Percentiles rank a stretch among this genome's conserved stretches.
These are phyloP conservation scores for Gopherus flavomarginatus DNA, from an alignment of 2,113 vertebrate species.

Conservation along the genomic window DNA sequence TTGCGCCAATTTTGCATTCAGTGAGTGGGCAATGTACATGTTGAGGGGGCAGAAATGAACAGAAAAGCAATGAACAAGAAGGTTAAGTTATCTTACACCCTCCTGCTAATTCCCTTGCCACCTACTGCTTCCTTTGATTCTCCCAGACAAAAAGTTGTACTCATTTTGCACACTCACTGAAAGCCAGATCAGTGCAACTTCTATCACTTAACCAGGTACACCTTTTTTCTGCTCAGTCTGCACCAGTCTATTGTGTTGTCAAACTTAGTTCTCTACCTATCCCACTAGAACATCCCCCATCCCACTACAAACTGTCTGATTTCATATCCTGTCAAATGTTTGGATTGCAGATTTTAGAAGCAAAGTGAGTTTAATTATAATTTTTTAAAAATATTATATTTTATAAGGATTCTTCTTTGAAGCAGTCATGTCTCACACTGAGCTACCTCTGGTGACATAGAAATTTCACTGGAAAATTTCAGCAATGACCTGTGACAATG, in stretches of 20 bases:
- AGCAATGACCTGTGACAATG: neutral
- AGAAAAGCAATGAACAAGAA: neutral
- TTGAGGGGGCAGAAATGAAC: neutral
- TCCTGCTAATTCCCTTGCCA: neutral
- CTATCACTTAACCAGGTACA: neutral
- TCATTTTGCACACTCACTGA: neutral
- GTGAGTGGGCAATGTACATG: neutral
- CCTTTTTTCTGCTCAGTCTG: neutral
- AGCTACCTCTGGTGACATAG: neutral
- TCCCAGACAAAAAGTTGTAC: neutral
- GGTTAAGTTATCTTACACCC: neutral
- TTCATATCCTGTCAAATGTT: neutral
- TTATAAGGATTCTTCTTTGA: neutral
- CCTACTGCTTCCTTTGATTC: neutral
- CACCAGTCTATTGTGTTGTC: neutral
- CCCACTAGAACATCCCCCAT: no score
- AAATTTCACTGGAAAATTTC: neutral
- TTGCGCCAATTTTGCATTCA: no score
- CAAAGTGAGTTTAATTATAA: neutral
- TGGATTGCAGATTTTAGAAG: neutral
- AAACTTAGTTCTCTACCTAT: neutral
- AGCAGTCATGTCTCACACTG: neutral
- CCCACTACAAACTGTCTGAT: no score
- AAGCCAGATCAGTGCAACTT: neutral
- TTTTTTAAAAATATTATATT: neutral